A percentile compares a stretch with the other conserved stretches of the same genome.
Conservation (phyloP, 2,888 invertebrate species). For the Amphipyra berbera region DNA sequence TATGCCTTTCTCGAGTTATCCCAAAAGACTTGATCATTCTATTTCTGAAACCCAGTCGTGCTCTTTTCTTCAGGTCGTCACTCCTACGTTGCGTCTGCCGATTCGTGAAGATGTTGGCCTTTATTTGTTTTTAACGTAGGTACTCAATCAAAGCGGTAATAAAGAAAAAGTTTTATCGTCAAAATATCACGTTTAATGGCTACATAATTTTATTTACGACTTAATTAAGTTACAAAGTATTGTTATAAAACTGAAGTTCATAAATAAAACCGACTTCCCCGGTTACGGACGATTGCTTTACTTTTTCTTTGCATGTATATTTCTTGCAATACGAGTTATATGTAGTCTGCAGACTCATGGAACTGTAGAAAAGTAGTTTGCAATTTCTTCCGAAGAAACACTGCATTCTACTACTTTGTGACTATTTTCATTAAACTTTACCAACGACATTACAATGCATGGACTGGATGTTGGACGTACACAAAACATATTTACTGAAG, state of each 20-base stretch:
- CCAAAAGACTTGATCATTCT: no score
- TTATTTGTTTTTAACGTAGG: slow-evolving; percentile 9
- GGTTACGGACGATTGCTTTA: slow-evolving; percentile 27
- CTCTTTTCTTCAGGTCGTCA: no score
- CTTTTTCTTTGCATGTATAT: slow-evolving; percentile 38
- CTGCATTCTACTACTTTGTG: slow-evolving; percentile 34
- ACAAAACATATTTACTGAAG: not conserved
- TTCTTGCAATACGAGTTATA: slow-evolving; percentile 38
- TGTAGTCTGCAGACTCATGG: slow-evolving; percentile 29
- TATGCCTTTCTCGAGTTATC: no score
- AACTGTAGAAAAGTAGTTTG: slow-evolving; percentile 38
- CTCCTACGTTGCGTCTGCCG: no score
- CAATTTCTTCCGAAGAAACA: slow-evolving; percentile 39
- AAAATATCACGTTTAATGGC: slow-evolving; percentile 35
- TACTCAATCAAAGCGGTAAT: slow-evolving; percentile 26
- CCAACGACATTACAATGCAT: slow-evolving; percentile 32
- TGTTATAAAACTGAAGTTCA: slow-evolving; percentile 25
- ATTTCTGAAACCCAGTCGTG: no score
- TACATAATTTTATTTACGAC: slow-evolving; percentile 29
- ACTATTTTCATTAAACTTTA: slow-evolving; percentile 54
- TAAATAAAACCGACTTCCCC: slow-evolving; percentile 28
- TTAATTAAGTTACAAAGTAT: slow-evolving; percentile 26
- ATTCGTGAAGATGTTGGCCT: not conserved
- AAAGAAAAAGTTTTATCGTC: slow-evolving; percentile 32
- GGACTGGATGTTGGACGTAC: no score